Evolutionary conservation across 2,797 vertebrate species (phyloP).

Genomic region (Coregonus ussuriensis): DNA sequence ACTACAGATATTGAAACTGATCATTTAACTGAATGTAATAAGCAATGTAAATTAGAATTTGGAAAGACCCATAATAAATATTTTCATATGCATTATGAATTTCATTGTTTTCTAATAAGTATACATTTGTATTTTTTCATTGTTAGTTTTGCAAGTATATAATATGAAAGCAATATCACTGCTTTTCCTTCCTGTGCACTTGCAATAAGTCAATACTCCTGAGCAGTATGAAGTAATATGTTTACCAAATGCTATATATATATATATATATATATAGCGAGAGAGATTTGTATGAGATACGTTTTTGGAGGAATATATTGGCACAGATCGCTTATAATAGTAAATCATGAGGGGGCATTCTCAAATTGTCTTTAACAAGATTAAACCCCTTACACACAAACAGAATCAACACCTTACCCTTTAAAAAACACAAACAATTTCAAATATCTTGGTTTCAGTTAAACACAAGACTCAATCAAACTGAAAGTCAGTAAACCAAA

Average conservation of each 20-base stretch:
- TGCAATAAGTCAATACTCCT: neutral
- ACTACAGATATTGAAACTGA: constrained; percentile 14
- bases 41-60: constrained; percentile 49
- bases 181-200: neutral
- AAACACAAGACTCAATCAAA: neutral
- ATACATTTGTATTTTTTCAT: neutral
- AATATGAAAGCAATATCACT: neutral
- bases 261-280: too few species aligned
- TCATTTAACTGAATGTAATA: constrained; percentile 64
- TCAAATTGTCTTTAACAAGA: neutral
- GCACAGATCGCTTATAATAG: neutral
- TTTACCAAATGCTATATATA: neutral
- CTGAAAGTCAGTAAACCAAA: neutral
- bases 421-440: neutral
- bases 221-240: neutral
- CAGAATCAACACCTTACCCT: neutral
- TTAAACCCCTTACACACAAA: neutral
- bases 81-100: constrained; percentile 56
- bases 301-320: neutral
- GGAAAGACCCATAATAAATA: constrained; percentile 73
- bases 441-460: neutral
- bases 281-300: too few species aligned
- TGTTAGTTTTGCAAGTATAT: neutral
- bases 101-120: neutral
- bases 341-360: neutral